Evolutionary conservation across 2,113 vertebrate genomes (phyloP).

Genomic region (Laticauda laticaudata): DNA sequence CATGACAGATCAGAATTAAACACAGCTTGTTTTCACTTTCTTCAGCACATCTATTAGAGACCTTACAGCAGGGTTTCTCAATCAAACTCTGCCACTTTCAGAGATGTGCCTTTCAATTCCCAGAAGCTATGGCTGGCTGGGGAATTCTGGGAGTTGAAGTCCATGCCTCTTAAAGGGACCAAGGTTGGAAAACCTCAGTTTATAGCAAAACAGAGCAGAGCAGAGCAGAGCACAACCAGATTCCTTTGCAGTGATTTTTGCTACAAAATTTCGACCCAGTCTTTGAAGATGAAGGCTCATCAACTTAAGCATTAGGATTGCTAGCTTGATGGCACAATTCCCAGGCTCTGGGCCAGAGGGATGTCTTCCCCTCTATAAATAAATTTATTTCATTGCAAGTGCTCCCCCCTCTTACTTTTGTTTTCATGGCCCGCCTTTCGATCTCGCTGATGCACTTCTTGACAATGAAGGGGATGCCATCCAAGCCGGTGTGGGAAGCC

Average conservation of each 20-base stretch:
- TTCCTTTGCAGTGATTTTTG: neutral
- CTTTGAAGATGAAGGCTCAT: neutral
- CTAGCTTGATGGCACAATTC: neutral
- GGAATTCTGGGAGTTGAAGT: neutral
- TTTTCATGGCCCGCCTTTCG: conserved; percentile 84
- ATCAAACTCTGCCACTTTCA: neutral
- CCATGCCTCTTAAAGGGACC: neutral
- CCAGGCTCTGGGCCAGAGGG: neutral
- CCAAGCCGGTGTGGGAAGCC: conserved; percentile 69
- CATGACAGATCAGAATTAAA: neutral
- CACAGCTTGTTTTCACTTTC: neutral
- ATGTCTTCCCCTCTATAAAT: neutral
- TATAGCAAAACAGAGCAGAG: neutral
- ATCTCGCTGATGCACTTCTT: conserved; percentile 91
- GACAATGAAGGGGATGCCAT: conserved; percentile 88
- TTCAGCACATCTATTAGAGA: neutral
- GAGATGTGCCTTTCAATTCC: neutral
- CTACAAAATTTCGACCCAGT: neutral
- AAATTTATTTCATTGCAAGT: neutral
- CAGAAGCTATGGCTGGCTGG: neutral
- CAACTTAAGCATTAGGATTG: neutral
- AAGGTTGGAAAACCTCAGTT: neutral
- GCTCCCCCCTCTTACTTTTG: conserved; percentile 77
- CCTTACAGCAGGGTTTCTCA: neutral
- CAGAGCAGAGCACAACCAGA: neutral